phyloP scores from a whole-genome alignment of 2,113 vertebrate genomes.

The Indicator indicator region DNA sequence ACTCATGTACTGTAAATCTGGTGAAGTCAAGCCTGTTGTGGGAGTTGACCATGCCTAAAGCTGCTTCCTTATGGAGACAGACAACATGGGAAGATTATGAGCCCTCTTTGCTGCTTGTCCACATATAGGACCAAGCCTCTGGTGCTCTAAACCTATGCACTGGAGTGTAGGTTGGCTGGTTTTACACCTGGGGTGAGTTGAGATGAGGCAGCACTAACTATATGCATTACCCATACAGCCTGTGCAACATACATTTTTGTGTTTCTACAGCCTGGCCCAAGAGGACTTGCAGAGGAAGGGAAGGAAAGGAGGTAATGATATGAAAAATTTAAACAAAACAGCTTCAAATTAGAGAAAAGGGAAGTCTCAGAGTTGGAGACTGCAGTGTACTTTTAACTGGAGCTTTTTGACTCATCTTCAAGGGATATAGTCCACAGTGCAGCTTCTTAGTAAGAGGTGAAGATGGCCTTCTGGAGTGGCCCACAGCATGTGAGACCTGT shows the following conservation, averaged over 20 bases:
- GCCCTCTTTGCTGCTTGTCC: neutral
- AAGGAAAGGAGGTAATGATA: neutral
- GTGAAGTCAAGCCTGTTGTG: conserved; percentile 2
- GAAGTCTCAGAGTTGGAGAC: neutral
- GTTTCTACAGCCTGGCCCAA: neutral
- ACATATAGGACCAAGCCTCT: neutral
- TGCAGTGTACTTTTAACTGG: neutral
- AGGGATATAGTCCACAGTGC: neutral
- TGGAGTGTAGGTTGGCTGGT: neutral
- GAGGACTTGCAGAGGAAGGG: neutral
- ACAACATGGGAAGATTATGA: neutral
- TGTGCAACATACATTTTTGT: neutral
- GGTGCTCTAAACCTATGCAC: neutral
- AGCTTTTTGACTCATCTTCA: neutral
- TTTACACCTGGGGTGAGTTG: neutral
- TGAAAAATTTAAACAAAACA: neutral
- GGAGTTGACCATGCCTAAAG: neutral
- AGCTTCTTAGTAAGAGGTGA: neutral
- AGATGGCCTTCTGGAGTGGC: neutral
- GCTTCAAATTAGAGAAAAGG: neutral
- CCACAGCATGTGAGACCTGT: neutral
- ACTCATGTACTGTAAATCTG: conserved; percentile 39
- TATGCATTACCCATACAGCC: accelerated
- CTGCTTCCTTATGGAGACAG: neutral
- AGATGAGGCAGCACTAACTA: neutral